Evolutionary conservation across 2,888 invertebrate species (phyloP).

Genomic region (Odiellus spinosus): DNA sequence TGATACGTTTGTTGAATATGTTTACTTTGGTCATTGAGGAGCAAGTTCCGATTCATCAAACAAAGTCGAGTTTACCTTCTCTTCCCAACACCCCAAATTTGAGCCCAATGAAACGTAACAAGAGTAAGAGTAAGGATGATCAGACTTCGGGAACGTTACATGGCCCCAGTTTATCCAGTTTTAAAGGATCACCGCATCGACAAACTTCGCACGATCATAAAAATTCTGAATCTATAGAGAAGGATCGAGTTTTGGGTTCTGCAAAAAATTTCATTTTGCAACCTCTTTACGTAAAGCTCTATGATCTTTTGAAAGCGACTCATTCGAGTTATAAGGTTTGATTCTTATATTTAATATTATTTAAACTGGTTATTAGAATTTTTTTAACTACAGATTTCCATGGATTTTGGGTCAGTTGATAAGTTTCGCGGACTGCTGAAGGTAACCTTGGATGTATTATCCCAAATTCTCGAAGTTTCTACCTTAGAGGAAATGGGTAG

Average conservation of each 20-base stretch:
- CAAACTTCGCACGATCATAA: no score
- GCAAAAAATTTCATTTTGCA: slow-evolving; percentile 32
- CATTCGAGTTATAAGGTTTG: slow-evolving; percentile 72
- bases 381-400: slow-evolving; percentile 44
- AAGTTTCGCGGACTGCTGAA: slow-evolving; percentile 51
- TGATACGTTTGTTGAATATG: slow-evolving; percentile 47
- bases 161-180: neutral
- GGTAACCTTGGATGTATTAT: slow-evolving; percentile 46
- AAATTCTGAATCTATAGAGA: no score
- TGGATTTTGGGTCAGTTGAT: slow-evolving; percentile 58
- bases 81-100: slow-evolving; percentile 30
- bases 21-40: slow-evolving; percentile 60
- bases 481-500: slow-evolving; percentile 51
- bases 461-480: slow-evolving; percentile 51
- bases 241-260: no score
- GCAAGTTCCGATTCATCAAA: slow-evolving; percentile 29
- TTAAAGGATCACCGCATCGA: slow-evolving; percentile 14
- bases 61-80: slow-evolving; percentile 38
- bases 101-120: slow-evolving; percentile 31
- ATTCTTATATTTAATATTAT: neutral
- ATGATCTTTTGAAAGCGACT: slow-evolving; percentile 60
- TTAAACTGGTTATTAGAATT: neutral
- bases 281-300: slow-evolving; percentile 69
- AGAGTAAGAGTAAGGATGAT: slow-evolving; percentile 24
- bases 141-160: no score